Conservation (phyloP, 2,888 invertebrate species). For the Melieria crassipennis region DNA sequence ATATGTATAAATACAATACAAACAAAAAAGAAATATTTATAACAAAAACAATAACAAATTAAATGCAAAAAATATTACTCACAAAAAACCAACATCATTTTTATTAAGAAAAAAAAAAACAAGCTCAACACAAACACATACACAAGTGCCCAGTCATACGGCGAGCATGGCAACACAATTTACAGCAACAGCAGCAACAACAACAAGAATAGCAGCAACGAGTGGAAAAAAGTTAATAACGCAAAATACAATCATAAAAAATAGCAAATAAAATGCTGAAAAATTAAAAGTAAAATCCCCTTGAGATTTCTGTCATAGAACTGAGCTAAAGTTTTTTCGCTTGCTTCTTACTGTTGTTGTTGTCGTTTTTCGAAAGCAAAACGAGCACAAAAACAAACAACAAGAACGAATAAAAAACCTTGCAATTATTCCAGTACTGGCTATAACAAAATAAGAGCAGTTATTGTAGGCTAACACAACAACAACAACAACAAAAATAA, state of each 20-base stretch:
- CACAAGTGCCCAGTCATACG: not conserved
- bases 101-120: not conserved
- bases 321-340: conserved; percentile 8
- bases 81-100: too few relatives aligned
- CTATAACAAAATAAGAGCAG: too few relatives aligned
- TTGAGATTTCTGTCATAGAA: conserved; percentile 32
- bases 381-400: conserved; percentile 11
- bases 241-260: conserved; percentile 2
- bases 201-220: not conserved
- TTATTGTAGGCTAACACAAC: too few relatives aligned
- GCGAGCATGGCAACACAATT: conserved; percentile 11
- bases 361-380: conserved; percentile 8
- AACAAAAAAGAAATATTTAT: conserved; percentile 17
- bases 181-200: not conserved
- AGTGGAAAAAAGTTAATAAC: conserved; percentile 4
- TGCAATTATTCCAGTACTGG: too few relatives aligned
- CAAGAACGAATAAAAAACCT: not conserved
- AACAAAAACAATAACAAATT: conserved; percentile 14
- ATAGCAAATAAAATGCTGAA: conserved; percentile 30
- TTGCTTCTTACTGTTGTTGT: not conserved
- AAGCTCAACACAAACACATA: conserved; percentile 1
- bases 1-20: conserved; percentile 19
- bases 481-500: not conserved
- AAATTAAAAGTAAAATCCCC: conserved; percentile 36
- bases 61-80: conserved; percentile 16